Base-by-base conservation (phyloP, 2,888 invertebrate genomes). In the Diloba caeruleocephala region DNA sequence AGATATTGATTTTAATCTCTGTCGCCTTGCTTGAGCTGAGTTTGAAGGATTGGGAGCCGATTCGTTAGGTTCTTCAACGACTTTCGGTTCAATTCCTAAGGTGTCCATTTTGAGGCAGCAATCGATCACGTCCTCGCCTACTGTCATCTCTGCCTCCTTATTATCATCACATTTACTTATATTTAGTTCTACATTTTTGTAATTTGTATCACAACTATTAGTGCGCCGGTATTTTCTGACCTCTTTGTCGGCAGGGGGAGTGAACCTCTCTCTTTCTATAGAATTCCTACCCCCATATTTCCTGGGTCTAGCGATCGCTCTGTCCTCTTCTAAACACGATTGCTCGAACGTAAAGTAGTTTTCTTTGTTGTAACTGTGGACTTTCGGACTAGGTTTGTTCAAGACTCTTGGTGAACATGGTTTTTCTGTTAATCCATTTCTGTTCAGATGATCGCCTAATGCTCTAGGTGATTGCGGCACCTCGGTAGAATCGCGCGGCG, bases 1-100 rank as follows among this genome's bases (percentile, higher is more conserved):
- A 0, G 94, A 94, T 69, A 94, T 94, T 0, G 94, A 94, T 74
- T 94, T 94, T 7, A 94, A 77, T 43, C 94, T 83, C 62, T 94
- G 94, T 51, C 94, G 78, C 65, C 94, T 85, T 8, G 88, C 87
- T 50, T 92, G 90, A 0, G 90, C 93, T 0, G 89, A 80, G 55
- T 81, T 88, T 15, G 84, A 75, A 7, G 85, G 78, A 29, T 68
- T 76, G 1, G 85, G 84, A 1, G 70, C 74, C 19, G 88, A 41
- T 57, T 89, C 90, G 23, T 78, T 69, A 2, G 71, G 8, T 51
- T 82, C 87, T 10, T 90, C 87, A 33, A 84, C 83, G 5, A 60
- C 46, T 42, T 79, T 84, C 19, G 75, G 62, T 38, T 89, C 86
- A 0, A 91, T 80, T 28, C 84, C 76, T 39, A 90, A 49, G 31